Percentiles rank a stretch among this genome's conserved stretches.
phyloP scores from a whole-genome alignment of 2,888 invertebrate species.

The Nezara viridula region DNA sequence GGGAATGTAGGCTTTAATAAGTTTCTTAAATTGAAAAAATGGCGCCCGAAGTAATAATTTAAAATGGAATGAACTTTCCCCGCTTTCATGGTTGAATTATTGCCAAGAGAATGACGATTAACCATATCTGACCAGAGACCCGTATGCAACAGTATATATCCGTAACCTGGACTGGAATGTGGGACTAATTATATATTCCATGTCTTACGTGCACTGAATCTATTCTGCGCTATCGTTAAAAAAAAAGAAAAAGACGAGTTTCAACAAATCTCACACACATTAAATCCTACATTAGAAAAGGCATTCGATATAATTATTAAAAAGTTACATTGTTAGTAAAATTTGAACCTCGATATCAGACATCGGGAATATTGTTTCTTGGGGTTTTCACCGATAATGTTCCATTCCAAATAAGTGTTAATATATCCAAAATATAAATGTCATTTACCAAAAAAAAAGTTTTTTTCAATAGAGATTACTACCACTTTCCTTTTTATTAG shows the following conservation, averaged over 20 bases:
- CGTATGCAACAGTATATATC: neutral
- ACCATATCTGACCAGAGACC: neutral
- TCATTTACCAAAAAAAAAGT: too few species aligned
- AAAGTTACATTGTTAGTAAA: too few species aligned
- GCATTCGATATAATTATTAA: neutral
- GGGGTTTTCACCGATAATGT: too few species aligned
- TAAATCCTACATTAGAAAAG: neutral
- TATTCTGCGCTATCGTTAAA: neutral
- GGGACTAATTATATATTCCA: neutral
- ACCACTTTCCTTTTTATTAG: too few species aligned
- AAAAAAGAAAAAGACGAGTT: neutral
- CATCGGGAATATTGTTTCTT: too few species aligned
- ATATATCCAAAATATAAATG: too few species aligned
- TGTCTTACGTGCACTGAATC: constrained; percentile 26
- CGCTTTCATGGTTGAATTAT: constrained; percentile 16
- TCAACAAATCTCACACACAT: neutral
- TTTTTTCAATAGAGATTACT: too few species aligned
- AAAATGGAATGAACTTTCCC: constrained; percentile 21
- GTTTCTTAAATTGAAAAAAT: constrained; percentile 26
- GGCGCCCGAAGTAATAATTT: neutral
- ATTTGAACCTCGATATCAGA: too few species aligned
- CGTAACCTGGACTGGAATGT: neutral
- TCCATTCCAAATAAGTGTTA: too few species aligned
- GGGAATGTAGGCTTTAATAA: constrained; percentile 5
- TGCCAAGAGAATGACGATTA: constrained; percentile 3